A percentile compares a stretch with the other conserved stretches of the same genome.
Evolutionary conservation across 1,140 invertebrate genomes (phyloP).

Genomic region (Eueides isabella): DNA sequence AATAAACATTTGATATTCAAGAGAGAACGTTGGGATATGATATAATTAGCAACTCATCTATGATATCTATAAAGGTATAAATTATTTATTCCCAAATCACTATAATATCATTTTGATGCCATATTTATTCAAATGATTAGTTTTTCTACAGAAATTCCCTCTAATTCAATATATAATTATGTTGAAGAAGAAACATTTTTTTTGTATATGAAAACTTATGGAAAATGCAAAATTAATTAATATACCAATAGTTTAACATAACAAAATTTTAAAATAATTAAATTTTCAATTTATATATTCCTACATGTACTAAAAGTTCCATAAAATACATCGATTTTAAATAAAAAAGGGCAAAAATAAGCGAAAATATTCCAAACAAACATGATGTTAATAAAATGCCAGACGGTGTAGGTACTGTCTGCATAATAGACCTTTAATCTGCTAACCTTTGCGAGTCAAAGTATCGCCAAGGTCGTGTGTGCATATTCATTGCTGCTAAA

Average conservation of each 20-base stretch:
- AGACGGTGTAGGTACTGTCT: conserved; percentile 5
- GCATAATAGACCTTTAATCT: neutral
- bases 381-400: neutral
- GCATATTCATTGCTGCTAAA: conserved; percentile 8
- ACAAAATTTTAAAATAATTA: no score
- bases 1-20: neutral
- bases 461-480: conserved; percentile 15
- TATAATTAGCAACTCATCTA: neutral
- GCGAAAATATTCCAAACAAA: neutral
- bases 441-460: conserved; percentile 5
- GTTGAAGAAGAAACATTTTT: no score
- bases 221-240: no score
- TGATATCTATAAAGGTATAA: neutral
- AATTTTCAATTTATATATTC: no score
- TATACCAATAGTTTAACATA: no score
- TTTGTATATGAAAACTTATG: no score
- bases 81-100: neutral
- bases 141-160: neutral
- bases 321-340: no score
- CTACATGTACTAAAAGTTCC: no score
- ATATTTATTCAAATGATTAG: neutral
- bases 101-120: neutral
- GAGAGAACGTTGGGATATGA: neutral
- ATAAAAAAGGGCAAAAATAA: neutral
- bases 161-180: no score